Evolutionary conservation across 2,888 invertebrate species (phyloP).

Genomic region (Leptinotarsa peninsularis): DNA sequence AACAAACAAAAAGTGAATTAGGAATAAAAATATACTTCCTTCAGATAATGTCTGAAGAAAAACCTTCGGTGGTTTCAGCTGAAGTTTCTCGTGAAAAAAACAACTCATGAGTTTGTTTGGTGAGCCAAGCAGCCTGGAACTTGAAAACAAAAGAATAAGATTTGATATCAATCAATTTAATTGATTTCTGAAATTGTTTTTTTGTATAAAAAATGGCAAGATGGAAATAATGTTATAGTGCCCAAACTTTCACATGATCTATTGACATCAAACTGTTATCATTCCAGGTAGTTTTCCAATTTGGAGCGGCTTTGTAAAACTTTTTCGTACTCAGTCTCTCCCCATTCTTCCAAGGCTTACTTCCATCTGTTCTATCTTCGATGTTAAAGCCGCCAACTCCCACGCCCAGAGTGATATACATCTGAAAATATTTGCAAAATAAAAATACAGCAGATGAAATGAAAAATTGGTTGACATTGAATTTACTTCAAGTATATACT

Average conservation of each 20-base stretch:
- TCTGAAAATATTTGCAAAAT: not conserved
- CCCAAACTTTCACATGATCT: constrained; percentile 76
- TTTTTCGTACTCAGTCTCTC: constrained; percentile 67
- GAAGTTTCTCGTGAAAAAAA: too few relatives aligned
- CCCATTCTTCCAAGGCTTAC: constrained; percentile 72
- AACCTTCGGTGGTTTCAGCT: too few relatives aligned
- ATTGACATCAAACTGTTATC: constrained; percentile 73
- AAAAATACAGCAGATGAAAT: not conserved
- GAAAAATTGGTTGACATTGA: too few relatives aligned
- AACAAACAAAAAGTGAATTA: too few relatives aligned
- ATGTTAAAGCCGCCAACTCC: constrained; percentile 78
- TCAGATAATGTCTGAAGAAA: too few relatives aligned
- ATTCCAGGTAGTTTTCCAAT: constrained; percentile 72
- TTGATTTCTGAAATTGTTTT: not conserved
- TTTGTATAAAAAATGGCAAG: not conserved
- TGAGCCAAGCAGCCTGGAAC: not conserved
- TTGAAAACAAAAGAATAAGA: not conserved
- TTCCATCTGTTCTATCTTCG: constrained; percentile 71
- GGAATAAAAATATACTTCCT: too few relatives aligned
- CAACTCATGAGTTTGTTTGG: too few relatives aligned
- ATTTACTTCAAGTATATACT: too few relatives aligned
- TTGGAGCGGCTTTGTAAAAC: constrained; percentile 71
- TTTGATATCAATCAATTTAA: not conserved
- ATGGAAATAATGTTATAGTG: constrained; percentile 47
- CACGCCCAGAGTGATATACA: constrained; percentile 64